Evolutionary conservation across 2,797 vertebrate species (phyloP).

Genomic region (Pelobates cultripes): DNA sequence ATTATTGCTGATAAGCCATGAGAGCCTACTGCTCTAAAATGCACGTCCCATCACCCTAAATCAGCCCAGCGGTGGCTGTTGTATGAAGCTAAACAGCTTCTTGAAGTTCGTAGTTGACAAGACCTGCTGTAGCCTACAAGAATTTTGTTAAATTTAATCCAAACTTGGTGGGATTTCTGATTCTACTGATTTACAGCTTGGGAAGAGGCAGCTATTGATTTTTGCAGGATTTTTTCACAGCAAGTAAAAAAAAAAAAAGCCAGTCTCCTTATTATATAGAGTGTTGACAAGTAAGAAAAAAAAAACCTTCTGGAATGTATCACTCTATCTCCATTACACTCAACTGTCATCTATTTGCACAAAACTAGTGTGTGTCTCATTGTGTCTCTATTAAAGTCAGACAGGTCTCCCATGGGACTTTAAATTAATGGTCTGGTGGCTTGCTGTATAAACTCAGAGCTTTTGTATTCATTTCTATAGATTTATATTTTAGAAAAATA

Average conservation of each 20-base stretch:
- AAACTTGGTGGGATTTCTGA: background rate
- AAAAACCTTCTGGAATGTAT: background rate
- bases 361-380: background rate
- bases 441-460: background rate
- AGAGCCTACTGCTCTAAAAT: background rate
- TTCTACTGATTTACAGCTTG: background rate
- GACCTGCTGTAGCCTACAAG: no score
- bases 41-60: background rate
- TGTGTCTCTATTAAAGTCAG: background rate
- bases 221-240: background rate
- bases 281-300: background rate
- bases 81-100: background rate
- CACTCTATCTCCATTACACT: conserved; percentile 5
- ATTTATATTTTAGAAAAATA: no score
- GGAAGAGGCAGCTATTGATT: background rate
- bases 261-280: conserved; percentile 1
- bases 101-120: background rate
- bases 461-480: no score
- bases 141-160: background rate
- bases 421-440: background rate
- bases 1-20: no score
- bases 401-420: conserved; percentile 1
- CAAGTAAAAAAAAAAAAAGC: background rate
- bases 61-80: background rate
- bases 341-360: background rate